These are phyloP conservation scores for Gonatopus flavifemur DNA, from an alignment of 1,140 invertebrate species.

Conservation along the genomic window DNA sequence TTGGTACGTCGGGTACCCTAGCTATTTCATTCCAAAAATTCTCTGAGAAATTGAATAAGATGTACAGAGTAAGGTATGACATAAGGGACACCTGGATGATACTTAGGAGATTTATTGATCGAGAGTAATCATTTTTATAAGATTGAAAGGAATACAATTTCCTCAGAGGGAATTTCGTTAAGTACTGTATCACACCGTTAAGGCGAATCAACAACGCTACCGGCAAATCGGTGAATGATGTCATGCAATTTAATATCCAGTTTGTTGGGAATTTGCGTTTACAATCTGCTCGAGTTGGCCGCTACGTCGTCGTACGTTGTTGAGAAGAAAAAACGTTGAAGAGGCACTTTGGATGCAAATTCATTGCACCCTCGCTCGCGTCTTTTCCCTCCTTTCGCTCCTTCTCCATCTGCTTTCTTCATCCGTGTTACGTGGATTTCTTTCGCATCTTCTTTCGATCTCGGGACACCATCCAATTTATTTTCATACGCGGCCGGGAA, in stretches of 20 bases:
- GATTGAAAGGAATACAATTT: too few species aligned
- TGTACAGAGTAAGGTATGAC: too few species aligned
- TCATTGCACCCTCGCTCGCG: conserved; percentile 36
- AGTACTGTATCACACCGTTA: too few species aligned
- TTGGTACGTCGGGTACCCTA: too few species aligned
- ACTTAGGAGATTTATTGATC: too few species aligned
- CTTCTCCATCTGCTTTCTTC: conserved; percentile 8
- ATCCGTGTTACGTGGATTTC: too few species aligned
- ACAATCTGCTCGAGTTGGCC: conserved; percentile 38
- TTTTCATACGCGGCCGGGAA: conserved; percentile 22
- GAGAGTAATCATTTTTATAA: too few species aligned
- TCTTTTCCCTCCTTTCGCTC: conserved; percentile 21
- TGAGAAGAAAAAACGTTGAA: conserved; percentile 40
- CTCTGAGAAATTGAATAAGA: too few species aligned
- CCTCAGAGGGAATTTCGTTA: too few species aligned
- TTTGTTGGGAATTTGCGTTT: conserved; percentile 41
- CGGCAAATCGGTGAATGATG: conserved; percentile 19
- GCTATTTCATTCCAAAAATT: too few species aligned
- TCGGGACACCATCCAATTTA: conserved; percentile 38
- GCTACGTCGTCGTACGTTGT: conserved; percentile 2
- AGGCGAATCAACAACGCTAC: conserved; percentile 11
- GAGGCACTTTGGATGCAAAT: conserved; percentile 59
- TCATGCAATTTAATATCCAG: conserved; percentile 41
- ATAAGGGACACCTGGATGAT: too few species aligned
- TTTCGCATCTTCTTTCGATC: conserved; percentile 24